Base-by-base conservation (phyloP, 2,888 invertebrate species). In the Tholera decimalis region DNA sequence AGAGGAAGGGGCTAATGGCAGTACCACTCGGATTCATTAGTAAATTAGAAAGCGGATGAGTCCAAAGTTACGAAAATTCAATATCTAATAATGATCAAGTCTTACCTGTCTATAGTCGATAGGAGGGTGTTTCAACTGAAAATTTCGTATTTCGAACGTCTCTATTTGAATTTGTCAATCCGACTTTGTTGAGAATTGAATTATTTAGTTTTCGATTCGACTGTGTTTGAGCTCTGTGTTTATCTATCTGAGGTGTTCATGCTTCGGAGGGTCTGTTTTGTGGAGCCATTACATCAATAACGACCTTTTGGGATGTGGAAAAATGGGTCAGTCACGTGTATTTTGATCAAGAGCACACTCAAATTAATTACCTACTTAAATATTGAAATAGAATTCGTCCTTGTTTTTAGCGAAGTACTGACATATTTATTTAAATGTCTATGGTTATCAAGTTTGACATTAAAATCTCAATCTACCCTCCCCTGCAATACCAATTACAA, bases 11-110 rank as follows among this genome's bases (percentile, higher is more conserved):
- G 84, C 90, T 93, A 93, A 94, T 94, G 93, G 94, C 92, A 91
- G 89, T 91, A 92, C 91, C 93, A 94, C 94, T 93, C 94, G 93
- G 95, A 94, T 95, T 95, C 95, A 95, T 95, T 96, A 96, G 95
- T 93, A 96, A 95, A 95, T 96, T 95, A 95, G 95, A 95, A 93
- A 93, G 92, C 93, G 94, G 95, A 95, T 94, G 95, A 95, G 95
- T 94, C 94, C 94, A 94, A 95, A 96, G 95, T 96, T 96, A 91
- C 89, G 95, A 95, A 95, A 95, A 95, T 95, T 95, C 95, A 94
- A 95, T 95, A 95, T 95, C 94, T 95, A 95, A 95, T 95, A 95
- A 95, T 95, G 95, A 95, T 95, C 94, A 84, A 87, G 89, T 89
- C 88, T 89, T 93, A 93, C 93, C 93, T 93, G 93, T 89, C 91